Base-by-base conservation (phyloP, 2,888 invertebrate species). In the Himalopsyche tibetana region DNA sequence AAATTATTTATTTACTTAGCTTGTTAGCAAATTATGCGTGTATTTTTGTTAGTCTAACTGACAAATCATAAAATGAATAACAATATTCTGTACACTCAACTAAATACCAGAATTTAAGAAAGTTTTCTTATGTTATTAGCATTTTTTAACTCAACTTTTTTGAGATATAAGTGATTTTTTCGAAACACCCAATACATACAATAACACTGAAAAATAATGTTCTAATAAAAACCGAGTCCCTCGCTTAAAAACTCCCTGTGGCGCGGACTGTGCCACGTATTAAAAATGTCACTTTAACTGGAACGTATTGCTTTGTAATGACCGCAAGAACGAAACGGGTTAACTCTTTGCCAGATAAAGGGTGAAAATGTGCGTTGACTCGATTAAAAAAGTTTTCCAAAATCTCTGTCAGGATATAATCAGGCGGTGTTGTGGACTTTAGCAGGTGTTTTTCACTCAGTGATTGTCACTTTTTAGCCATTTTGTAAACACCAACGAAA, bases 261-360 rank as follows among this genome's bases (percentile, higher is more conserved):
- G 63, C 63, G 63, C 63, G 28, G 63, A 63, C 63, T 63, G 63
- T 28, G 63, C 63, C 63, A 63, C 63, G 63, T 63, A 63, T 63
- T 63, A 63, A 63, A 63, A 63, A n/a, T 19, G 63, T 63, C 63
- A n/a, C 63, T n/a, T 8, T 63, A 63, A 63, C 63, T 19, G 19
- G 63, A 63, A 63, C 19, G 19, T 63, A 63, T 63, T 63, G 63
- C 63, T 28, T 8, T 19, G 63, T 63, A 63, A 63, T 63, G 63
- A 63, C 19, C 63, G 28, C 63, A 63, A 19, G 63, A 28, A 9
- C n/a, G 63, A 11, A 63, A 63, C 28, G 63, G 63, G 63, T 63
- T 63, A 63, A 63, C 63, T 63, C 19, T 63, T 19, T 63, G 63
- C 63, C 63, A 63, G 63, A 63, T 63, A 63, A 63, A 63, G 19